These are phyloP conservation scores for Drosophila sucinea DNA, from an alignment of 1,140 invertebrate genomes.

Conservation along the genomic window DNA sequence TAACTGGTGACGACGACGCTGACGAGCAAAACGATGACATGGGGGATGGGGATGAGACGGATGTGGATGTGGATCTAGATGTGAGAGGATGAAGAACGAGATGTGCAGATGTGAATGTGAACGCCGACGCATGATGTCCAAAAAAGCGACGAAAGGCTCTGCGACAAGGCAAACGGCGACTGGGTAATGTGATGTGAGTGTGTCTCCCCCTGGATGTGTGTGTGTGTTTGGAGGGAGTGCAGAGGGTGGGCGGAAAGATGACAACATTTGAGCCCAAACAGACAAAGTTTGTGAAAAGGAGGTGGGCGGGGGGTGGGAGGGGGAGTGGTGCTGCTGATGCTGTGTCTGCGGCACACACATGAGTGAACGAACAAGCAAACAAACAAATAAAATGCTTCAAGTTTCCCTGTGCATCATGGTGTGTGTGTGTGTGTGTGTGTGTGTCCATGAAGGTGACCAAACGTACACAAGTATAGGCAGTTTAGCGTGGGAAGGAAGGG, in stretches of 20 bases:
- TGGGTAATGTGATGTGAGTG: neutral
- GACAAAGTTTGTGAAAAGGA: slow-evolving; percentile 48
- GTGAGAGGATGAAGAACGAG: slow-evolving; percentile 17
- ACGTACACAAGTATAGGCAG: slow-evolving; percentile 46
- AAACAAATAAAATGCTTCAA: slow-evolving; percentile 68
- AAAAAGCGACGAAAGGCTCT: slow-evolving; percentile 72
- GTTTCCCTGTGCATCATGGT: neutral
- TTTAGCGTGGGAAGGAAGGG: neutral
- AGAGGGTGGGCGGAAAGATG: slow-evolving; percentile 48
- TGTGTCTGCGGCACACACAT: slow-evolving; percentile 54
- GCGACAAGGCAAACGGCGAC: slow-evolving; percentile 54
- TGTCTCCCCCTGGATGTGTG: neutral
- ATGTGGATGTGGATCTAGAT: slow-evolving; percentile 10
- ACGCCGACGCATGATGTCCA: slow-evolving; percentile 50
- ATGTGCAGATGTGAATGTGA: slow-evolving; percentile 17
- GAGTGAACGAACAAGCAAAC: slow-evolving; percentile 74
- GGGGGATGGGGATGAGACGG: slow-evolving; percentile 34
- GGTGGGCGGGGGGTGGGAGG: neutral
- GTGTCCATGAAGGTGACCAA: slow-evolving; percentile 66
- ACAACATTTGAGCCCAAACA: slow-evolving; percentile 73
- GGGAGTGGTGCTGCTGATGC: neutral
- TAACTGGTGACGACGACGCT: slow-evolving; percentile 78
- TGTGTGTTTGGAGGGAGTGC: neutral
- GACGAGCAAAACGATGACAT: slow-evolving; percentile 75
- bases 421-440: slow-evolving; percentile 23